Base-by-base conservation (phyloP, 2,888 invertebrate genomes). In the Philereme transversata region DNA sequence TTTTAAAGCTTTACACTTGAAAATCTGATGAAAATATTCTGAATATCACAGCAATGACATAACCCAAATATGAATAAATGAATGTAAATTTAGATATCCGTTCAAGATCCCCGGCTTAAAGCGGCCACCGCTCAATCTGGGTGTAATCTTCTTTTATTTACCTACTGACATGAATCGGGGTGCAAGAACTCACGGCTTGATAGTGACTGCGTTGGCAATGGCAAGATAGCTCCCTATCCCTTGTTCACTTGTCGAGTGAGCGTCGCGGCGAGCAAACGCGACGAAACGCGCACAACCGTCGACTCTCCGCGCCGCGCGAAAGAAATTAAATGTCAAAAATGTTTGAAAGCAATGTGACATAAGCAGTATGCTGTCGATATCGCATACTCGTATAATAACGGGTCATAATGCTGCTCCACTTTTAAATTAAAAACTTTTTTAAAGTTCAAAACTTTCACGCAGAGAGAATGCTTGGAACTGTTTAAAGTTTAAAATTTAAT, bases 231-330 rank as follows among this genome's bases (percentile, higher is more conserved):
- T 78, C 77, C 76, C 75, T 75, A 76, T 69, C 57, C 51, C 44
- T 49, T 46, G 57, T 47, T 71, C 88, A 88, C 79, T 88, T 83
- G 82, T 78, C 79, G 76, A 77, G 73, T 74, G 76, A 79, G 74
- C 73, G 79, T 72, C 76, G 77, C 60, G 61, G 73, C 49, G 84
- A 77, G 67, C 80, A 83, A 76, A 75, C 83, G 87, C 78, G 78
- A 76, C 72, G 72, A 22, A 22, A 46, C 68, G 62, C 73, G 68
- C 67, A 57, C 64, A 59, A 56, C 58, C 64, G 65, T 68, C 65
- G 67, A 70, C 63, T 62, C 67, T 57, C 71, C 60, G 65, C n/a
- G 60, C 66, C 67, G 58, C 71, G 69, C 71, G 69, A 69, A 57
- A 72, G 73, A 65, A 67, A 64, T 68, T 70, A 73, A 67, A 55